phyloP scores from a whole-genome alignment of 1,140 invertebrate genomes.

The Scaptodrosophila lebanonensis region DNA sequence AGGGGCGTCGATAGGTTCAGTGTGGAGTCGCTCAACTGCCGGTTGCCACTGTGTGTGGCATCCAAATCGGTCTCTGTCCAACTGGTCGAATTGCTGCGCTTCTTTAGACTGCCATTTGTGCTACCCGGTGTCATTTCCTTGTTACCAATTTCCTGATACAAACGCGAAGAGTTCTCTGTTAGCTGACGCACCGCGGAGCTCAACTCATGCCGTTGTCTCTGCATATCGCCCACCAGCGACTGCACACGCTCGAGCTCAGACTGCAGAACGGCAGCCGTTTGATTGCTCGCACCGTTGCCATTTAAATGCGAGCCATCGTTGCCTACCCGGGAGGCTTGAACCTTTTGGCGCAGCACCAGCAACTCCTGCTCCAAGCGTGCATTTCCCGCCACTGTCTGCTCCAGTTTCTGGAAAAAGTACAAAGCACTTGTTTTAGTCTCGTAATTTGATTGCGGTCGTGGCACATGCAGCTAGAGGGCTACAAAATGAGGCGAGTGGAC shows the following conservation, averaged over 20 bases:
- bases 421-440: constrained; percentile 4
- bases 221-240: constrained; percentile 88
- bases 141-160: constrained; percentile 75
- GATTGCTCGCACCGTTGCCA: constrained; percentile 71
- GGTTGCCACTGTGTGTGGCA: constrained; percentile 78
- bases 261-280: constrained; percentile 83
- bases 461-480: constrained; percentile 52
- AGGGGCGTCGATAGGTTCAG: constrained; percentile 77
- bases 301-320: constrained; percentile 56
- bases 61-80: constrained; percentile 96
- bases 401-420: constrained; percentile 84
- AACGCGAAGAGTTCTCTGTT: constrained; percentile 83
- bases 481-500: constrained; percentile 3
- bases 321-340: constrained; percentile 81
- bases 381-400: constrained; percentile 93
- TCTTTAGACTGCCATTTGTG: constrained; percentile 74
- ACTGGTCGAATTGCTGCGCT: constrained; percentile 78
- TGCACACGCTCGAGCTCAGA: constrained; percentile 90
- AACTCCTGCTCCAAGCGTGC: constrained; percentile 91
- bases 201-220: constrained; percentile 88
- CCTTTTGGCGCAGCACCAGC: constrained; percentile 88
- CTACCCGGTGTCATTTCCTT: constrained; percentile 64
- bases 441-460: not conserved
- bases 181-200: constrained; percentile 89
- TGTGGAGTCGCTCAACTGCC: constrained; percentile 58